Conservation (phyloP, 2,113 vertebrate genomes). For the Charadrius vociferus region DNA sequence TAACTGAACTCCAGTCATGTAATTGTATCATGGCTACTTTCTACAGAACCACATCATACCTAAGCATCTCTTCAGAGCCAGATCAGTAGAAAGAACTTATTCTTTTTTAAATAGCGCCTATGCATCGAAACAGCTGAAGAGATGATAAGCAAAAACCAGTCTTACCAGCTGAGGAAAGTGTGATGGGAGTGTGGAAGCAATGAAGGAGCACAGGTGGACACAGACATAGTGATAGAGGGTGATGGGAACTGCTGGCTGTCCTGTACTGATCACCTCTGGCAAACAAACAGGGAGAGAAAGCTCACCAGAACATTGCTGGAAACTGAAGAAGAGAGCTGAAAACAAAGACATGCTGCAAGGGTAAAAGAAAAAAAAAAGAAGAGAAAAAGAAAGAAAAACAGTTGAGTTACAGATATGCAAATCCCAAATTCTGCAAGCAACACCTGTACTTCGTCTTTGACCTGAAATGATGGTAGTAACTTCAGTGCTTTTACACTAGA, state of each 20-base stretch:
- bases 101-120: not conserved
- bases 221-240: slow-evolving; percentile 89
- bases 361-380: not conserved
- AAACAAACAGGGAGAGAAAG: slow-evolving; percentile 82
- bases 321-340: slow-evolving; percentile 82
- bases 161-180: slow-evolving; percentile 87
- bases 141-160: not conserved
- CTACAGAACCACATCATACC: not conserved
- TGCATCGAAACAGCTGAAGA: not conserved
- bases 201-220: slow-evolving; percentile 86
- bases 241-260: slow-evolving; percentile 77
- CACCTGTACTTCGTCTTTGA: not conserved
- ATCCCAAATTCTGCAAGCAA: not conserved
- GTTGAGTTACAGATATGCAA: not conserved
- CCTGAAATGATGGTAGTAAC: not conserved
- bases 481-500: not conserved
- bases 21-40: not conserved
- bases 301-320: slow-evolving; percentile 83
- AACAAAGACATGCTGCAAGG: slow-evolving; percentile 81
- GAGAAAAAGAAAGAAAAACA: not conserved
- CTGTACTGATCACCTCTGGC: slow-evolving; percentile 78
- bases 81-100: not conserved
- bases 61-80: not conserved
- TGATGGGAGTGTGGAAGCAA: slow-evolving; percentile 78
- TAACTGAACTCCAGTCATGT: not conserved